Conservation (phyloP, 1,140 invertebrate species). For the Riptortus pedestris region DNA sequence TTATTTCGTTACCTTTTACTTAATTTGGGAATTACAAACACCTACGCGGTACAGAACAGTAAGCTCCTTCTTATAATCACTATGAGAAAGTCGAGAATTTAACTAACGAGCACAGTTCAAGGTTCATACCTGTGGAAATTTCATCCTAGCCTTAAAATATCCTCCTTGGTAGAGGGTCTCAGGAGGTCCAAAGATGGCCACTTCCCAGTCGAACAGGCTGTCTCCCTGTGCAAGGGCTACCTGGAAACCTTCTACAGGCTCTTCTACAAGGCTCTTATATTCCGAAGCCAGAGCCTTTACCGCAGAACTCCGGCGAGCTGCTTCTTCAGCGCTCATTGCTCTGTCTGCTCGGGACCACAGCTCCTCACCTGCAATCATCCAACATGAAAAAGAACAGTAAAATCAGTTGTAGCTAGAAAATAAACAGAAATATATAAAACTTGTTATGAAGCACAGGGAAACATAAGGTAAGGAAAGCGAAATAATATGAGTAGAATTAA, state of each 20-base stretch:
- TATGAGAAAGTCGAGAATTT: too few relatives aligned
- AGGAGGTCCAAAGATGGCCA: slow-evolving; percentile 96
- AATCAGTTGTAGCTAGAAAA: too few relatives aligned
- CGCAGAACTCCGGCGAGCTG: slow-evolving; percentile 63
- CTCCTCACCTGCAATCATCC: not conserved
- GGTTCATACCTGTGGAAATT: slow-evolving; percentile 77
- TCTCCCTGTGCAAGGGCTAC: slow-evolving; percentile 84
- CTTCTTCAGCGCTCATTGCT: slow-evolving; percentile 18
- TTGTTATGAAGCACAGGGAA: too few relatives aligned
- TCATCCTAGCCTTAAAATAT: slow-evolving; percentile 96
- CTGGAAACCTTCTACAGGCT: slow-evolving; percentile 95
- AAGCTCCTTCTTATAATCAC: too few relatives aligned
- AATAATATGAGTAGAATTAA: too few relatives aligned
- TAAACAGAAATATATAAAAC: too few relatives aligned
- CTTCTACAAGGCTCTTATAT: slow-evolving; percentile 90
- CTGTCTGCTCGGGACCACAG: not conserved
- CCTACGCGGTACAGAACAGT: too few relatives aligned
- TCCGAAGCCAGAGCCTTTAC: slow-evolving; percentile 87
- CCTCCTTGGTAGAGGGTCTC: slow-evolving; percentile 96
- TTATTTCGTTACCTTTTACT: too few relatives aligned
- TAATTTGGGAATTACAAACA: too few relatives aligned
- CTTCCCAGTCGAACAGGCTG: slow-evolving; percentile 98
- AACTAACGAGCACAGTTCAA: too few relatives aligned
- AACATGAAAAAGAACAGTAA: too few relatives aligned
- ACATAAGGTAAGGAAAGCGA: too few relatives aligned